Base-by-base conservation (phyloP, 1,140 invertebrate genomes). In the Drosophila pallidifrons region DNA sequence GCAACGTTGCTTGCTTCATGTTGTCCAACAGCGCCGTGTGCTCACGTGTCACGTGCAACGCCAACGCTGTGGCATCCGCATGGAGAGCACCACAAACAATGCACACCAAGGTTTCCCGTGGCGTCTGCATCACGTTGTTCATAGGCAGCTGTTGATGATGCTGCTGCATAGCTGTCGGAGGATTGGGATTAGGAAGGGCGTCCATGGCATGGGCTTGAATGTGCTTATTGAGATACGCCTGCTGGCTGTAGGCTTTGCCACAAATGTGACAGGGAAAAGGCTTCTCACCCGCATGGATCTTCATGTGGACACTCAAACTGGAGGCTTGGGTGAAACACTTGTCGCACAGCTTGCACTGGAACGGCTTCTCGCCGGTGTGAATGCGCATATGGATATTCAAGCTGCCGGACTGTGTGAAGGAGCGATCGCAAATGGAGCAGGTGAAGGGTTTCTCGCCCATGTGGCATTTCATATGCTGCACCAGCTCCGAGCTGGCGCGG, bases 301-400 rank as follows among this genome's bases (percentile, higher is more conserved):
- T 94, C 94, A 94, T 95, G 79, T 95, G 95, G 55, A 95, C 94
- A 66, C 94, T 95, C 1, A 95, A 83, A 57, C 94, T 94, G 75
- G 94, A 94, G 1, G 94, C 94, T 70, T 94, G 94, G 6, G 94
- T 94, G 80, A 95, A 95, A 43, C 94, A 94, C 82, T 94, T 95
- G 63, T 94, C 93, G 75, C 94, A 95, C 1, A 94, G 90, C 79
- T 94, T 94, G 92, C 95, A 95, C 45, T 94, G 94, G 51, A 93
- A 93, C 0, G 92, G 92, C 46, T 92, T 90, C 35, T 93, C 93
- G 5, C 95, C 94, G 1, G 93, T 93, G 79, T 97, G 96, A 25
- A 96, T 96, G 41, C 95, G 95, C 93, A 97, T 95, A 83, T 98
- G 98, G 35, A 97, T 94, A 45, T 95, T 97, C 93, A 94, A 75